Conservation (phyloP, 2,888 invertebrate species). For the Erpobdella octoculata region DNA sequence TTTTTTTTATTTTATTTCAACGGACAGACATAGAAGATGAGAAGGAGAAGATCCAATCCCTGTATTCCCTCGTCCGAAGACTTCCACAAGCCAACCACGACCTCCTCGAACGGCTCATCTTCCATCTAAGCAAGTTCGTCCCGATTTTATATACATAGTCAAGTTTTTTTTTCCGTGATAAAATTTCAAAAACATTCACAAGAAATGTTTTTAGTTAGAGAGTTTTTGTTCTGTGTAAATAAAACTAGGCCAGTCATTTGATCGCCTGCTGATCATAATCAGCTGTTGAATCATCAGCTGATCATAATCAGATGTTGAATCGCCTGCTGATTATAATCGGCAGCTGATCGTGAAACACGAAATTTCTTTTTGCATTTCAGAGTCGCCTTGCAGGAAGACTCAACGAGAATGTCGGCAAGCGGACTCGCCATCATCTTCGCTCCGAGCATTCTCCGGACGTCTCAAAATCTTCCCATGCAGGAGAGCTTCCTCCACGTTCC, state of each 20-base stretch:
- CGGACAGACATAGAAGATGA: conserved; percentile 66
- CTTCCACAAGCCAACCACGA: conserved; percentile 80
- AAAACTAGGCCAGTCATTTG: no score
- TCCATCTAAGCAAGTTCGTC: conserved; percentile 69
- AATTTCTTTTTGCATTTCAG: conserved; percentile 49
- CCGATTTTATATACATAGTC: neutral
- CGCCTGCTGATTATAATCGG: neutral
- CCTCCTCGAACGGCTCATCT: conserved; percentile 81
- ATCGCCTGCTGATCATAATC: no score
- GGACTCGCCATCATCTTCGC: conserved; percentile 88
- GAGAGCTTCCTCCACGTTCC: conserved; percentile 82
- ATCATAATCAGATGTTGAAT: no score
- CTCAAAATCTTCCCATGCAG: conserved; percentile 78
- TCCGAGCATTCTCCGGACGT: conserved; percentile 81
- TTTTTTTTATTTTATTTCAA: neutral
- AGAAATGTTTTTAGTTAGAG: no score
- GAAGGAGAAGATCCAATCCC: conserved; percentile 71
- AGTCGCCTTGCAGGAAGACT: conserved; percentile 75
- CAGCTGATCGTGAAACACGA: neutral
- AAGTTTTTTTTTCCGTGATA: neutral
- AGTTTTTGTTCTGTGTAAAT: no score
- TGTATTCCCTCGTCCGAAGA: conserved; percentile 78
- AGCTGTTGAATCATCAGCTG: no score
- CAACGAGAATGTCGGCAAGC: conserved; percentile 83
- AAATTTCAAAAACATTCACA: neutral